These are phyloP conservation scores for Pungitius pungitius DNA, from an alignment of 2,113 vertebrate species.

Conservation along the genomic window DNA sequence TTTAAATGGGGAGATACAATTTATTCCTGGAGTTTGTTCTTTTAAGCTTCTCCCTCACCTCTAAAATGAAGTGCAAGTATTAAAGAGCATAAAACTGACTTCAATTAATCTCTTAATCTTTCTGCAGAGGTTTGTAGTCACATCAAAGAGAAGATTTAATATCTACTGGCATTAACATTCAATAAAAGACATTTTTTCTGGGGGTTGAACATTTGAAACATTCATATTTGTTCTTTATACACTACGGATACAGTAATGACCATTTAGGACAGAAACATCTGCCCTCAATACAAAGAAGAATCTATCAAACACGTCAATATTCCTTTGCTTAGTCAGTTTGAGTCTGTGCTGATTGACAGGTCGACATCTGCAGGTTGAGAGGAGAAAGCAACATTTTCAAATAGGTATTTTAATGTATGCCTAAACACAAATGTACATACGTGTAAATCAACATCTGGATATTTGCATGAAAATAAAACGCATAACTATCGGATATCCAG, in stretches of 20 bases:
- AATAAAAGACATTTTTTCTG: neutral
- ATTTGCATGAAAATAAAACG: neutral
- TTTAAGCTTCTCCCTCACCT: neutral
- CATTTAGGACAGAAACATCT: neutral
- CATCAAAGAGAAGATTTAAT: too few relatives aligned
- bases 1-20: too few relatives aligned
- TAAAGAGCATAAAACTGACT: too few relatives aligned
- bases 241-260: neutral
- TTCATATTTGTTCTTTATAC: neutral
- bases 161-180: neutral
- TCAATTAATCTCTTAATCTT: too few relatives aligned
- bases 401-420: neutral
- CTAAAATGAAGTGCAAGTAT: too few relatives aligned
- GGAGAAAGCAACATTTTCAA: too few relatives aligned
- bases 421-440: too few relatives aligned
- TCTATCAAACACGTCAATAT: neutral
- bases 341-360: neutral
- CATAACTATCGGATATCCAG: neutral
- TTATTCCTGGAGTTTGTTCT: neutral
- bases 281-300: neutral
- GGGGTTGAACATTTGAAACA: neutral
- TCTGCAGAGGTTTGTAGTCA: too few relatives aligned
- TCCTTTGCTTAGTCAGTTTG: neutral
- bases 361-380: conserved; percentile 44
- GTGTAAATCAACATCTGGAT: neutral